Evolutionary conservation across 2,888 invertebrate species (phyloP).

Genomic region (Argynnis bischoffii): DNA sequence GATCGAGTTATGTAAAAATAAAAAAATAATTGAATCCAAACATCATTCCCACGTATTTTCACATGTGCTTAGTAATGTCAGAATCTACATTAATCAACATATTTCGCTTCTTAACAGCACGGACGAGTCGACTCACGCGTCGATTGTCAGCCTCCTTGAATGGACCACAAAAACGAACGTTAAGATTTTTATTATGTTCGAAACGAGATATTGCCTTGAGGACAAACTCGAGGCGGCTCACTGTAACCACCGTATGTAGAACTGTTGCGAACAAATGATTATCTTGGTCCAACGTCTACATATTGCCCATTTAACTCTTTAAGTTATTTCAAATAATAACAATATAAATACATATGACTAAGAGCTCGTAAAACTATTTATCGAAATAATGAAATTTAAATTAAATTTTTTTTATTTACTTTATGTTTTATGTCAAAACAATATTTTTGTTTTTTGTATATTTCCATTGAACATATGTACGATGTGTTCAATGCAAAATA

Average conservation of each 20-base stretch:
- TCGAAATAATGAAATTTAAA: no score
- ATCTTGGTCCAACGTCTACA: constrained; percentile 24
- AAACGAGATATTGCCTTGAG: constrained; percentile 73
- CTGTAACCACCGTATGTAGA: constrained; percentile 54
- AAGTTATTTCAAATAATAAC: constrained; percentile 2
- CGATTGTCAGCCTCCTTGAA: constrained; percentile 63
- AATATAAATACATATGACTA: neutral
- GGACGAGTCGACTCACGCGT: constrained; percentile 34
- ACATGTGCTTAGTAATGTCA: constrained; percentile 18
- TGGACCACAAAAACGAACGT: constrained; percentile 70
- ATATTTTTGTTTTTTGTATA: no score
- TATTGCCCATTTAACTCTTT: neutral
- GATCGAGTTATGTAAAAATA: no score
- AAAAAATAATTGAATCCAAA: no score
- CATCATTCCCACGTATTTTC: constrained; percentile 10
- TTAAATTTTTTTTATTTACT: no score
- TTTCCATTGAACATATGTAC: no score
- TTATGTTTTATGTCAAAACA: no score
- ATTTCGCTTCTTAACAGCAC: constrained; percentile 7
- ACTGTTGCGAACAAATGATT: constrained; percentile 48
- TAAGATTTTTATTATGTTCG: constrained; percentile 71
- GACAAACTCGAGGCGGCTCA: constrained; percentile 60
- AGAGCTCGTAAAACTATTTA: no score
- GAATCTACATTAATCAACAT: constrained; percentile 26
- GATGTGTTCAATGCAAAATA: no score